A percentile compares a stretch with the other conserved stretches of the same genome.
Evolutionary conservation across 2,888 invertebrate species (phyloP).

Genomic region (Smittia aterrima): DNA sequence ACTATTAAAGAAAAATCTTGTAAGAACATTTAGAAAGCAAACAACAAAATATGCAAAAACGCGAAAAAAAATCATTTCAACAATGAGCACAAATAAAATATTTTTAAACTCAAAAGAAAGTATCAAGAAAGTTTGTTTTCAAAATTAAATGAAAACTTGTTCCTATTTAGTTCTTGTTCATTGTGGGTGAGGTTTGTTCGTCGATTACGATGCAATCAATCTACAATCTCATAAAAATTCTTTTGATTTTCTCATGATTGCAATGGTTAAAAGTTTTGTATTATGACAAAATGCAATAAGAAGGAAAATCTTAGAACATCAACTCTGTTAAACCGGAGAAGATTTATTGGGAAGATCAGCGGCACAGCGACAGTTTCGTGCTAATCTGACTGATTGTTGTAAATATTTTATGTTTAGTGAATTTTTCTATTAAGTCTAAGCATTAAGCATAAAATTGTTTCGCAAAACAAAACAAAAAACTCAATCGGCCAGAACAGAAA

Average conservation of each 20-base stretch:
- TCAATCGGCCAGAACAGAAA: neutral
- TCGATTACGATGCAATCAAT: too few species aligned
- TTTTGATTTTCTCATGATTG: neutral
- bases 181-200: neutral
- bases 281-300: neutral
- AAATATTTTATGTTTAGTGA: constrained; percentile 3
- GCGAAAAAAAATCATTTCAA: neutral
- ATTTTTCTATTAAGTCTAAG: constrained; percentile 6
- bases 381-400: constrained; percentile 11
- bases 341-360: neutral
- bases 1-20: constrained; percentile 19
- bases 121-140: neutral
- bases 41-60: neutral
- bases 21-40: neutral
- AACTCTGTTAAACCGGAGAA: neutral
- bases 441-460: constrained; percentile 3
- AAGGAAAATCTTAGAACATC: neutral
- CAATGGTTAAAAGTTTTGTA: neutral
- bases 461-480: too few species aligned
- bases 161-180: neutral
- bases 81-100: constrained; percentile 10
- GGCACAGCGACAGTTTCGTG: neutral
- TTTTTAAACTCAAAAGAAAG: neutral
- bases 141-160: neutral
- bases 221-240: neutral